These are phyloP conservation scores for Drosophila neonasuta DNA, from an alignment of 2,888 invertebrate species.

Conservation along the genomic window DNA sequence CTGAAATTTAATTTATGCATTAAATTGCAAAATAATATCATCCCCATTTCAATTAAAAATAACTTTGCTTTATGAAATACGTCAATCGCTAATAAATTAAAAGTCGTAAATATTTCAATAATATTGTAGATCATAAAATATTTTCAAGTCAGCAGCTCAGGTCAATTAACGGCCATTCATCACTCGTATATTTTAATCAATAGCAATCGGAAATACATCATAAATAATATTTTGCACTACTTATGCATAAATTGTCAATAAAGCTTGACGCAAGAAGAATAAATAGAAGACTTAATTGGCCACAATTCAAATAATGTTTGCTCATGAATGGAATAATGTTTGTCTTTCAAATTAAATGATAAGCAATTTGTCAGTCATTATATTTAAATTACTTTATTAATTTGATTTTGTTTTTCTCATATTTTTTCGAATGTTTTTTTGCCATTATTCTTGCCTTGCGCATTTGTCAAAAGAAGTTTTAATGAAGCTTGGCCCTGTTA, in stretches of 20 bases:
- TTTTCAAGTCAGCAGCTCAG: neutral
- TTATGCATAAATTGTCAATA: neutral
- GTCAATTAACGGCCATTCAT: neutral
- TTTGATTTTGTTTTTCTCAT: neutral
- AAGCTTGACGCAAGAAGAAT: neutral
- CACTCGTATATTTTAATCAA: neutral
- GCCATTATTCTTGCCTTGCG: neutral
- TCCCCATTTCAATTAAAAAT: no score
- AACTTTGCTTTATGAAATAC: no score
- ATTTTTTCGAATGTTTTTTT: neutral
- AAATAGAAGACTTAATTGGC: neutral
- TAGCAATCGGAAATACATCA: neutral
- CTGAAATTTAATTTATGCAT: no score
- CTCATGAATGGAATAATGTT: neutral
- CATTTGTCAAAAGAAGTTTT: neutral
- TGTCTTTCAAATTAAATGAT: constrained; percentile 1
- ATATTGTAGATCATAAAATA: no score
- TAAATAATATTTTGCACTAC: neutral
- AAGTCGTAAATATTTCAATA: no score
- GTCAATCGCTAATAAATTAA: no score
- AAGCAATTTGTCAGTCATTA: constrained; percentile 4
- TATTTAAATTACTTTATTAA: constrained; percentile 1
- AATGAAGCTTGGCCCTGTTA: constrained; percentile 3
- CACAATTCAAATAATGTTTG: neutral
- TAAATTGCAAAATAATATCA: no score